Evolutionary conservation across 2,888 invertebrate genomes (phyloP), one percentile per base, ranked within the genome.

Genomic region (Galerucella pusilla): DNA sequence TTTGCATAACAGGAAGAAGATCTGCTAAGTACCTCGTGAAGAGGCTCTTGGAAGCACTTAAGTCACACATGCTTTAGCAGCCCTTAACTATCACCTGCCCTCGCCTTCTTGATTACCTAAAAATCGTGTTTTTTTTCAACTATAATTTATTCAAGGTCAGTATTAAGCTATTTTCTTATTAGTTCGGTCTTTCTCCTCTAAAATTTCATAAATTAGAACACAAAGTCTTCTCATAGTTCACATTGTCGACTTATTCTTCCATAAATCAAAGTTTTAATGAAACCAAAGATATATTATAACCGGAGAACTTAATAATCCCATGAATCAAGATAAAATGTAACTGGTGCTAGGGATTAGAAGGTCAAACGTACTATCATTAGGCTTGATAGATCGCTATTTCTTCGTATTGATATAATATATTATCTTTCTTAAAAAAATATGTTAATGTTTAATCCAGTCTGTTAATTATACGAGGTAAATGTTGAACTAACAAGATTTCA

Each of bases 321-420:
- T 65, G 57, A 54, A 71, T 65, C 65, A 45, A 71, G 57, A 65
- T 71, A 71, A 71, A 57, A 57, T 65, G n/a, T 59, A 57, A 45
- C 65, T 65, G 35, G 35, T 35, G 42, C 2, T 63, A 45, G 2
- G 64, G 49, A 52, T 64, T 71, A 71, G 71, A 64, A 71, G 71
- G 71, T 71, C 64, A 64, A 60, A 35, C 54, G 11, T 42, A 42
- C 42, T 54, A 63, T 54, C 65, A 25, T 25, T 59, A 65, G 65
- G 65, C 54, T 35, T 54, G 16, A 67, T 67, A 35, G 57, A 54
- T 67, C 35, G 28, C 20, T 9, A n/a, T 64, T 66, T 20, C 66
- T 12, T 2, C 11, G 12, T 11, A 12, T 63, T 12, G 35, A 28
- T 28, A 12, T 14, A 4, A 63, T 14, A 42, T 63, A 10, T 60